Conservation (phyloP, 2,113 vertebrate genomes). For the Cairina moschata region DNA sequence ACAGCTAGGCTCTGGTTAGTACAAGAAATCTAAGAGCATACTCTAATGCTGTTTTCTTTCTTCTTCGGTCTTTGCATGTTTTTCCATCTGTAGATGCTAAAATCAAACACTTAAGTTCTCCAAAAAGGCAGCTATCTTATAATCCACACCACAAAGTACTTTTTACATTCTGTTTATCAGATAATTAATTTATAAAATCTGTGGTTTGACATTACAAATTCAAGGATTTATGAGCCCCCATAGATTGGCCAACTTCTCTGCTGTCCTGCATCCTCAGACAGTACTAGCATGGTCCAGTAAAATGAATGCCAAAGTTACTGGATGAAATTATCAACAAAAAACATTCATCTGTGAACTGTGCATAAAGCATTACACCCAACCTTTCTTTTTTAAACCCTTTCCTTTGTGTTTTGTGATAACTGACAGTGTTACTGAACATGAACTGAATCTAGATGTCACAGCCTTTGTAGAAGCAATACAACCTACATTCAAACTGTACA, state of each 20-base stretch:
- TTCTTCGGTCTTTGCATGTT: background rate
- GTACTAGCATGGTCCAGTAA: background rate
- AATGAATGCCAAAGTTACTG: background rate
- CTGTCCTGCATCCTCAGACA: background rate
- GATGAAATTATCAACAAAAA: background rate
- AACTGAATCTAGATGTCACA: background rate
- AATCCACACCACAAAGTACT: background rate
- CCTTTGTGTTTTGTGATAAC: background rate
- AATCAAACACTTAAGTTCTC: background rate
- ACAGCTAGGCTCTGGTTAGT: background rate
- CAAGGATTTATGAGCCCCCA: background rate
- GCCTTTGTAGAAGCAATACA: background rate
- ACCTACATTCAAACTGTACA: background rate
- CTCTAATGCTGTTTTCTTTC: background rate
- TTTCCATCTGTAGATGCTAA: background rate
- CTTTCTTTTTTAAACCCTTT: background rate
- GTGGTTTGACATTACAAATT: background rate
- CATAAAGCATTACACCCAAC: background rate
- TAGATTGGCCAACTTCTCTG: background rate
- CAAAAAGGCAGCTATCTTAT: background rate
- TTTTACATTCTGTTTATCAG: background rate
- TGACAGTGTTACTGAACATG: background rate
- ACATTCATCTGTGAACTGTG: background rate
- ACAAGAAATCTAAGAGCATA: background rate
- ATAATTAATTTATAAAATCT: background rate